Conservation (phyloP, 2,113 vertebrate genomes). For the Cariama cristata region DNA sequence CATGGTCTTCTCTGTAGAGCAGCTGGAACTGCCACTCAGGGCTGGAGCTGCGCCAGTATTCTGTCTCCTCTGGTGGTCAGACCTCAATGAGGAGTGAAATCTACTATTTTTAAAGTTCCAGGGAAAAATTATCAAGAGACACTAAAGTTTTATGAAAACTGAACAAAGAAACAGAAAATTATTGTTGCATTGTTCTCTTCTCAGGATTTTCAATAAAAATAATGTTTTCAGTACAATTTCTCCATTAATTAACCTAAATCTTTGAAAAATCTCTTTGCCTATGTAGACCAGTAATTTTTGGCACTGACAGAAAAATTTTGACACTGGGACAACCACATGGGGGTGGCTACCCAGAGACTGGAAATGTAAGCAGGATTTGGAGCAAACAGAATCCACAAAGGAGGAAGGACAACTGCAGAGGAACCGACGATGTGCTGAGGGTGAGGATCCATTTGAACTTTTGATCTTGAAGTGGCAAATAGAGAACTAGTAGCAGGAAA, state of each 20-base stretch:
- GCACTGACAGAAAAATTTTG: neutral
- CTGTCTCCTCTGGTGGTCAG: neutral
- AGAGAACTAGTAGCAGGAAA: neutral
- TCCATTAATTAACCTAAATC: neutral
- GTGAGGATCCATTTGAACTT: neutral
- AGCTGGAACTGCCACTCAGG: neutral
- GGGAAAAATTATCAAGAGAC: neutral
- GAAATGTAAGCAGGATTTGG: neutral
- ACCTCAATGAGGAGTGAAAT: neutral
- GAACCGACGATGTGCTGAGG: neutral
- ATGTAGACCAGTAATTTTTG: neutral
- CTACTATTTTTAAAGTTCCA: neutral
- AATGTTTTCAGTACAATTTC: neutral
- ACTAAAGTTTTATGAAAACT: neutral
- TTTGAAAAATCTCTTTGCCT: neutral
- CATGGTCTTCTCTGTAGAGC: neutral
- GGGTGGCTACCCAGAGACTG: neutral
- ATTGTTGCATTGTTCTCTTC: neutral
- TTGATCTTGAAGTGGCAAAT: fast-evolving
- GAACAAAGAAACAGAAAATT: neutral
- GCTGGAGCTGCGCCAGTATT: neutral
- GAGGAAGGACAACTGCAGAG: neutral
- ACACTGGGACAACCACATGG: neutral
- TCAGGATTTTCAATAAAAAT: neutral
- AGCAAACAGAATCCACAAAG: neutral